These are phyloP conservation scores for Drosophila subobscura DNA, from an alignment of 1,140 invertebrate genomes.

Conservation along the genomic window DNA sequence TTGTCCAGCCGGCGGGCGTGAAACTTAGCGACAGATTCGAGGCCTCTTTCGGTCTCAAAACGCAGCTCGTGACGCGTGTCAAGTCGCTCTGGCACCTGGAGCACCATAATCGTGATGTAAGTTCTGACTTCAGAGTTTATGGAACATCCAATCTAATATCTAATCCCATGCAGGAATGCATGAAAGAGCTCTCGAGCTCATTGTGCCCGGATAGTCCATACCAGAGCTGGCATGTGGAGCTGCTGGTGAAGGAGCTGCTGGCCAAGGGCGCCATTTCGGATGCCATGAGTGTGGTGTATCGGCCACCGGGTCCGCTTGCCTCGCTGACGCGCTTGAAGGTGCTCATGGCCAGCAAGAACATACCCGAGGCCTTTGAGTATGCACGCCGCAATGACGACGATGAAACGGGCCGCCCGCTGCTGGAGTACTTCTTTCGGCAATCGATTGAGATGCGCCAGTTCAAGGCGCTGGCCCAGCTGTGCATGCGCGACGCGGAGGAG, in stretches of 20 bases:
- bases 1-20: conserved; percentile 84
- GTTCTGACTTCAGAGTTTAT: conserved; percentile 13
- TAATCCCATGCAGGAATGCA: conserved; percentile 83
- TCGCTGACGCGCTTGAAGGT: conserved; percentile 53
- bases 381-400: conserved; percentile 58
- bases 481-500: conserved; percentile 63
- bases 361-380: conserved; percentile 71
- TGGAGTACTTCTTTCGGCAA: conserved; percentile 69
- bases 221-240: conserved; percentile 84
- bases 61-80: conserved; percentile 87
- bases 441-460: conserved; percentile 55
- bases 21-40: conserved; percentile 89
- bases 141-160: neutral
- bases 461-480: conserved; percentile 58
- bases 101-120: conserved; percentile 89
- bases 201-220: conserved; percentile 79
- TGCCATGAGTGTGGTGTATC: conserved; percentile 55
- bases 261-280: conserved; percentile 23
- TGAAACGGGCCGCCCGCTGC: conserved; percentile 30
- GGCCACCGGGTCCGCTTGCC: conserved; percentile 37
- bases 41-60: conserved; percentile 85
- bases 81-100: conserved; percentile 94
- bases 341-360: conserved; percentile 59
- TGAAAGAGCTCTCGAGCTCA: conserved; percentile 84
- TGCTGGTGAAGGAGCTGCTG: conserved; percentile 62